Conservation (phyloP, 2,888 invertebrate species). For the Melinaea menophilus region DNA sequence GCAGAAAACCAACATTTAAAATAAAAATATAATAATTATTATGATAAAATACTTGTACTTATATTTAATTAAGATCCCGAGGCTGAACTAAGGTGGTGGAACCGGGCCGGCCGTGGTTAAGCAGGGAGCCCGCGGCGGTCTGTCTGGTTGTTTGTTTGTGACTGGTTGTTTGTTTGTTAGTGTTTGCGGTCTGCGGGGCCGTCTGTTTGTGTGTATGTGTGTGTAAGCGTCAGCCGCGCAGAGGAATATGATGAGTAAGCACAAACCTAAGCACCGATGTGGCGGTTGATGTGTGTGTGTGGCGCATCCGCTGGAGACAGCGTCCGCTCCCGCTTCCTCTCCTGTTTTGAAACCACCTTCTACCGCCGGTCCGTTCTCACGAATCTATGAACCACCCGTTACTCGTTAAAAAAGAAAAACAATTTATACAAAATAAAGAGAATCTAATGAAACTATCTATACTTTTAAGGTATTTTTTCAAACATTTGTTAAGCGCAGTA, state of each 20-base stretch:
- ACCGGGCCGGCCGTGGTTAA: conserved; percentile 38
- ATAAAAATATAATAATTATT: conserved; percentile 23
- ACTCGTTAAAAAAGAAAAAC: background rate
- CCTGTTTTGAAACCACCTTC: conserved; percentile 6
- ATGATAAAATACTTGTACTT: conserved; percentile 66
- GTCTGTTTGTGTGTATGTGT: conserved; percentile 41
- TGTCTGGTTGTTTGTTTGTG: conserved; percentile 29
- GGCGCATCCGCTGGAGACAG: conserved; percentile 53
- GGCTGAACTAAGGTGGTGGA: conserved; percentile 49
- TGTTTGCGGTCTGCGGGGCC: conserved; percentile 53
- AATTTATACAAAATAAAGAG: conserved; percentile 8
- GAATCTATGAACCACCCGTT: conserved; percentile 49
- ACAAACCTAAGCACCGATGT: conserved; percentile 75
- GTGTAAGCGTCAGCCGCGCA: conserved; percentile 50
- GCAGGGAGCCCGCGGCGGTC: conserved; percentile 63
- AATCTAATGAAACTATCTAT: background rate
- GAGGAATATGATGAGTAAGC: conserved; percentile 62
- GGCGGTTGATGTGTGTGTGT: conserved; percentile 56
- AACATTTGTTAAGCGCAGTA: no score
- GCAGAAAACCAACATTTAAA: conserved; percentile 5
- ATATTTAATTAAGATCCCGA: conserved; percentile 73
- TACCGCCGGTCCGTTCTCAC: conserved; percentile 56
- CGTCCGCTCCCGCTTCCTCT: conserved; percentile 37
- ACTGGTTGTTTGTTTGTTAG: conserved; percentile 48
- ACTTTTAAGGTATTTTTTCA: no score